phyloP scores from a whole-genome alignment of 1,140 invertebrate genomes.

The Stegodyphus dumicola region DNA sequence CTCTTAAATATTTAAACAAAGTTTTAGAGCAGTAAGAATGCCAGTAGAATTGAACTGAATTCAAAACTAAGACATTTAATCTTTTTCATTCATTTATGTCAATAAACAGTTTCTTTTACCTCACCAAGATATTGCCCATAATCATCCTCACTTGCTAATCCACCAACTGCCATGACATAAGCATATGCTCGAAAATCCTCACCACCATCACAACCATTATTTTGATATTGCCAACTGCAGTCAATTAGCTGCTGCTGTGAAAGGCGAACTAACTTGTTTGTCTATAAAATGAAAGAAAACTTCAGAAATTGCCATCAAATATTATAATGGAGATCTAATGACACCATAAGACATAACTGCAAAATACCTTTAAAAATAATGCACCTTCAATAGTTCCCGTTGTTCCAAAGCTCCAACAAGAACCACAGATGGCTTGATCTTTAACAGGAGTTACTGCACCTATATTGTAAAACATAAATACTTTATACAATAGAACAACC shows the following conservation, averaged over 20 bases:
- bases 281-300: conserved; percentile 66
- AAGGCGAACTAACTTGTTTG: conserved; percentile 57
- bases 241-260: conserved; percentile 83
- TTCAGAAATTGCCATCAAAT: conserved; percentile 72
- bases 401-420: conserved; percentile 96
- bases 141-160: conserved; percentile 87
- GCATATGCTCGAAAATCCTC: conserved; percentile 89
- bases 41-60: no score
- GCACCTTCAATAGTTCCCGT: conserved; percentile 93
- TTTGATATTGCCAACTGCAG: conserved; percentile 95
- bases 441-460: conserved; percentile 94
- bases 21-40: no score
- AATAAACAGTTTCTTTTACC: conserved; percentile 70
- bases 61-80: no score
- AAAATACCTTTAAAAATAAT: conserved; percentile 76
- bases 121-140: conserved; percentile 92
- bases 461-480: not conserved
- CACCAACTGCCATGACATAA: conserved; percentile 91
- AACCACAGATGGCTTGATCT: conserved; percentile 81
- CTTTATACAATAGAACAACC: no score
- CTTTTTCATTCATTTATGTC: no score
- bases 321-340: no score
- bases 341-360: no score
- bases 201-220: conserved; percentile 97
- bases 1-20: no score